phyloP scores from a whole-genome alignment of 2,797 vertebrate genomes.

The Hippocampus kuda region DNA sequence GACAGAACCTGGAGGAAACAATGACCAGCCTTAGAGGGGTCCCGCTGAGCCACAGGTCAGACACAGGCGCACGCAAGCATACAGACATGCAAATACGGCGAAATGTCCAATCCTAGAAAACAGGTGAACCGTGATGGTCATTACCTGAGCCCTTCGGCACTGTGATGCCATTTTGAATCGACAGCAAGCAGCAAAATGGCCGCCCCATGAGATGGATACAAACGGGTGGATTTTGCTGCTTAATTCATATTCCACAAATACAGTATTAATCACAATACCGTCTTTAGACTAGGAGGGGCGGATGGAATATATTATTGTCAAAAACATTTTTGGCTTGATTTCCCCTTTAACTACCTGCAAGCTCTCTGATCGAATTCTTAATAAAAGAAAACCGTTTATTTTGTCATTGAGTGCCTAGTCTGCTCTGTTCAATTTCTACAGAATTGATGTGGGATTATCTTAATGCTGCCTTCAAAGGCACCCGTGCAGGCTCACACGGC shows the following conservation, averaged over 20 bases:
- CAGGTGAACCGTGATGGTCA: no score
- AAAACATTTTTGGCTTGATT: no score
- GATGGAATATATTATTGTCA: no score
- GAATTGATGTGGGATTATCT: conserved; percentile 39
- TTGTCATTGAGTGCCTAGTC: conserved; percentile 23
- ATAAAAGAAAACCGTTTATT: conserved; percentile 5
- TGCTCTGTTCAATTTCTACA: conserved; percentile 18
- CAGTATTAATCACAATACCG: no score
- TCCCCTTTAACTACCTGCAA: conserved; percentile 24
- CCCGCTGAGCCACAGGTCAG: conserved; percentile 88
- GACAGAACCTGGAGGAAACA: conserved; percentile 95
- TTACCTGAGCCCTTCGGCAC: no score
- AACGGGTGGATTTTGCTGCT: no score
- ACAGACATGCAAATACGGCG: not conserved
- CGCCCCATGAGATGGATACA: no score
- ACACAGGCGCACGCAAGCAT: not conserved
- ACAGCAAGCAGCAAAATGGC: no score
- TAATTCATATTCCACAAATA: no score
- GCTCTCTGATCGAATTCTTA: conserved; percentile 35
- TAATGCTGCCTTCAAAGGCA: conserved; percentile 44
- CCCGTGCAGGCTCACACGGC: conserved; percentile 18
- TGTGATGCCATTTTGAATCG: not conserved
- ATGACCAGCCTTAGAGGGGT: conserved; percentile 92
- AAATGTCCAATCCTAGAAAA: no score
- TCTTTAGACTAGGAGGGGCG: no score